These are phyloP conservation scores for Gisinianus flammeolus DNA, from an alignment of 2,888 invertebrate genomes.

Conservation along the genomic window DNA sequence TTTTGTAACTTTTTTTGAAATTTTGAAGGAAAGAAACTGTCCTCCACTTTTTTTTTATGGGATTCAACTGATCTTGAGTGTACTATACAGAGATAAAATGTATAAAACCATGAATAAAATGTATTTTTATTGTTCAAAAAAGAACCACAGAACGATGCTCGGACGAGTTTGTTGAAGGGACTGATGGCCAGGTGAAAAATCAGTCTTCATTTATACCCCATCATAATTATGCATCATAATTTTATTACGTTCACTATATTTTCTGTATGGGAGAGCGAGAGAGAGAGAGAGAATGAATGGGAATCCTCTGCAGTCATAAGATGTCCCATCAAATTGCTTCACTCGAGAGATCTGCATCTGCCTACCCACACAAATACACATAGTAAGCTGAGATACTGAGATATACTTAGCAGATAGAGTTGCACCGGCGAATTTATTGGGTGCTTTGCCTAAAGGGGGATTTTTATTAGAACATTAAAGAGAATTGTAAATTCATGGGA, in stretches of 20 bases:
- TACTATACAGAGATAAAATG: too few relatives aligned
- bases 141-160: not conserved
- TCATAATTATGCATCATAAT: conserved; percentile 33
- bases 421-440: conserved; percentile 5
- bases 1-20: too few relatives aligned
- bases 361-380: not conserved
- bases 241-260: conserved; percentile 10
- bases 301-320: not conserved
- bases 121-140: too few relatives aligned
- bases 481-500: not conserved
- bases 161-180: conserved; percentile 19
- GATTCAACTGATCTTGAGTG: too few relatives aligned
- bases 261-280: not conserved
- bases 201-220: conserved; percentile 42
- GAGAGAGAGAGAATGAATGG: not conserved
- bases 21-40: too few relatives aligned
- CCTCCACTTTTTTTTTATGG: too few relatives aligned
- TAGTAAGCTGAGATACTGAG: not conserved
- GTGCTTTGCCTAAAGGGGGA: conserved; percentile 26
- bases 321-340: not conserved
- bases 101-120: too few relatives aligned
- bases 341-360: not conserved
- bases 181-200: conserved; percentile 40
- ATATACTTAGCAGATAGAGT: not conserved
- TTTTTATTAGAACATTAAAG: not conserved